Percentiles rank a stretch among this genome's conserved stretches.
These are phyloP conservation scores for Entomobrya multifasciata DNA, from an alignment of 2,888 invertebrate genomes.

Conservation along the genomic window DNA sequence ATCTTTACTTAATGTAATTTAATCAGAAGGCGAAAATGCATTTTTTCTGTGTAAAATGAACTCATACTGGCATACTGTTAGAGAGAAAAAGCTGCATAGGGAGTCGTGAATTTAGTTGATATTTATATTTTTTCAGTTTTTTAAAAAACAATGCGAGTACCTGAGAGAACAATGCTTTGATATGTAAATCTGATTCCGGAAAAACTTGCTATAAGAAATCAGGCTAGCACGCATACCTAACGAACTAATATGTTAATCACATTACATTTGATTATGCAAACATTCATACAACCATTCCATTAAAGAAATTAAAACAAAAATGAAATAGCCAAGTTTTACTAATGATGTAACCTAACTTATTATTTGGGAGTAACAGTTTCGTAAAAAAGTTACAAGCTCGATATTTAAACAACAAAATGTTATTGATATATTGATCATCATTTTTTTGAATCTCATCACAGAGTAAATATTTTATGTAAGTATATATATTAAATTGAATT, in stretches of 20 bases:
- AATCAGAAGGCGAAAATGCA: conserved; percentile 43
- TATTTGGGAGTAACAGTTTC: conserved; percentile 1
- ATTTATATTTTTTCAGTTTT: not conserved
- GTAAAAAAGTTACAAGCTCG: conserved; percentile 48
- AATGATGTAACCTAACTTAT: not conserved
- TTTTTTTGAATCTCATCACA: conserved; percentile 46
- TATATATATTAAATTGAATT: not conserved
- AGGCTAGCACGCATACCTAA: not conserved
- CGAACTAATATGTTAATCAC: not conserved
- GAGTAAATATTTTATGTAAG: conserved; percentile 16
- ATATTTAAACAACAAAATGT: not conserved
- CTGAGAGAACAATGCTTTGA: not conserved
- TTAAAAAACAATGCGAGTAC: not conserved
- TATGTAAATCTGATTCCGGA: not conserved
- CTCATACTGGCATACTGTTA: conserved; percentile 33
- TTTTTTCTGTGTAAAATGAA: conserved; percentile 28
- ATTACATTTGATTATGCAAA: too few species aligned
- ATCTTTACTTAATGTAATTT: not conserved
- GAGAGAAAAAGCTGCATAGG: not conserved
- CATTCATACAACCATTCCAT: too few species aligned
- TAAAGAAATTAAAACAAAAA: conserved; percentile 46
- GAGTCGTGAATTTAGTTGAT: not conserved
- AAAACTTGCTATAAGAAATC: too few species aligned
- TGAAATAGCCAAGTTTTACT: not conserved
- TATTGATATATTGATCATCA: not conserved